Base-by-base conservation (phyloP, 2,113 vertebrate genomes). In the Onychorhynchus coronatus region DNA sequence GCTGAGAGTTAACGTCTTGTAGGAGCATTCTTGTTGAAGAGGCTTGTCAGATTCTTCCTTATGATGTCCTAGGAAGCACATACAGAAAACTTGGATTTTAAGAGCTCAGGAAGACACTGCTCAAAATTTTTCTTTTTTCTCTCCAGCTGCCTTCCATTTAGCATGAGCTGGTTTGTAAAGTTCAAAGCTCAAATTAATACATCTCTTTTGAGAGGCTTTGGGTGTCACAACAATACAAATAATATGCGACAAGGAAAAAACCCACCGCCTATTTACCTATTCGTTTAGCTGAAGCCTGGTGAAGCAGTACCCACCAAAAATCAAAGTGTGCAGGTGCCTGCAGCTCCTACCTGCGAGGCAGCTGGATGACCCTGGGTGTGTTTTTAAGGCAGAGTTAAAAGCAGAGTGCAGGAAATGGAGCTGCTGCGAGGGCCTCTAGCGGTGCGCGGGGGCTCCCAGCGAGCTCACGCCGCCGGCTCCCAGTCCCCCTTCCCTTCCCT, bases 401-500 rank as follows among this genome's bases (percentile, higher is more conserved):
- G 25, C 49, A 7, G 63, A 46, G 9, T 3, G 13, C 23, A 37
- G 39, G 21, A 90, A 83, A 88, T 73, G 21, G 49, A 53, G 24
- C 91, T 80, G 79, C 63, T 80, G 92, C 12, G 65, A 77, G 95
- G 72, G 97, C 96, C 97, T 91, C 97, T 97, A 82, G 97, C 70
- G 96, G 96, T 89, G 7, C 24, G 22, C 4, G 17, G n/a, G 65
- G 35, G 44, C n/a, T 44, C 41, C 5, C 58, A 11, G 19, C 11
- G 59, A 31, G 20, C n/a, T 42, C 49, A 23, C 8, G 2, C 56
- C 13, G 8, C 17, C 12, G 71, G 62, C 20, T 6, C 50, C 21
- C 35, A 18, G n/a, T 37, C 37, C 10, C 37, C 37, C 3, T 42
- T 52, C 42, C 66, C 31, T 86, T 52, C 42, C 66, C 31, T 86